phyloP scores from a whole-genome alignment of 2,888 invertebrate genomes.

The Netelia fuscicornis region DNA sequence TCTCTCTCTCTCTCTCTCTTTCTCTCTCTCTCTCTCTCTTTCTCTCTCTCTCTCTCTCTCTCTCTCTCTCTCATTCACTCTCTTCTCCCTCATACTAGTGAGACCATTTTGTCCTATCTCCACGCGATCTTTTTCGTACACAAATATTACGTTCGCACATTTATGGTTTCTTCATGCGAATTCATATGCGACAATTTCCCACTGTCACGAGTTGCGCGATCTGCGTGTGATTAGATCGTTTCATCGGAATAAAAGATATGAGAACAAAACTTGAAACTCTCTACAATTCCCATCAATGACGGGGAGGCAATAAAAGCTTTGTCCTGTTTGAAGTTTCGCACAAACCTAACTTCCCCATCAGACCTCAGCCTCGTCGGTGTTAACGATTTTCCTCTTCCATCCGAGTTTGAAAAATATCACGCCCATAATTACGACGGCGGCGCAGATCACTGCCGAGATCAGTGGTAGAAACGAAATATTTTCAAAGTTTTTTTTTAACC shows the following conservation, averaged over 20 bases:
- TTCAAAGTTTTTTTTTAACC: slow-evolving; percentile 75
- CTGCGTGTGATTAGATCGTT: not conserved
- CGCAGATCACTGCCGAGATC: slow-evolving; percentile 71
- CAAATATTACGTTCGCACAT: not conserved
- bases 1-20: not conserved
- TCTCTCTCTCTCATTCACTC: not conserved
- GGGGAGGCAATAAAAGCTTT: not conserved
- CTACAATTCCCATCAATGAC: not conserved
- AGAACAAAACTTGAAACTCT: not conserved
- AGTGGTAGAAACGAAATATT: slow-evolving; percentile 49
- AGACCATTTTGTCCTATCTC: not conserved
- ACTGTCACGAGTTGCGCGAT: not conserved
- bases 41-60: not conserved
- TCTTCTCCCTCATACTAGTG: not conserved
- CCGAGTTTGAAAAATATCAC: slow-evolving; percentile 68
- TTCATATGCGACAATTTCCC: slow-evolving; percentile 1
- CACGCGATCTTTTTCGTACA: not conserved
- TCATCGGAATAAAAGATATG: not conserved
- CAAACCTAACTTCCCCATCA: slow-evolving; percentile 64
- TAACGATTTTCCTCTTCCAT: slow-evolving; percentile 71
- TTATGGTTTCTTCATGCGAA: not conserved
- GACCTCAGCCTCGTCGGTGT: slow-evolving; percentile 74
- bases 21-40: not conserved
- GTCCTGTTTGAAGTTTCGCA: not conserved
- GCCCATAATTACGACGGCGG: slow-evolving; percentile 70